A percentile compares a stretch with the other conserved stretches of the same genome.
Conservation (phyloP, 2,888 invertebrate species). For the Galerucella calmariensis region DNA sequence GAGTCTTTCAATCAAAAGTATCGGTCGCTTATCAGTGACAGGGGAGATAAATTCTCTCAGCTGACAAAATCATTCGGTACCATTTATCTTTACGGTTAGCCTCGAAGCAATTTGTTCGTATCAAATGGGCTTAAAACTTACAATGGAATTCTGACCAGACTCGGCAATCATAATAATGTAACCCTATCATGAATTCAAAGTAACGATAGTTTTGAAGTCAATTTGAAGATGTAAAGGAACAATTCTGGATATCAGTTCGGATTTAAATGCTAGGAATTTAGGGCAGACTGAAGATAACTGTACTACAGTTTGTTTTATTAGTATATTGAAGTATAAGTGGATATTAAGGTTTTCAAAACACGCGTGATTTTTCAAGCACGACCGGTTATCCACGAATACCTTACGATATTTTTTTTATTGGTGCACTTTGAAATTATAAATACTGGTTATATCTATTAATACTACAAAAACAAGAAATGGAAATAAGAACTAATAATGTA, state of each 20-base stretch:
- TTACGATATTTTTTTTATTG: no score
- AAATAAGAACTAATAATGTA: no score
- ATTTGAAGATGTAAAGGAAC: not conserved
- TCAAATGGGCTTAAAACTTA: not conserved
- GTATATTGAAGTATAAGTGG: no score
- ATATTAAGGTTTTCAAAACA: no score
- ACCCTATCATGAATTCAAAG: not conserved
- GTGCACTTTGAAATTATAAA: no score
- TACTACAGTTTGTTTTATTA: no score
- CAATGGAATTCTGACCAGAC: not conserved
- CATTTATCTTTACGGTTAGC: not conserved
- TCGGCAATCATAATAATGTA: not conserved
- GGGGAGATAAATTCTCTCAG: not conserved
- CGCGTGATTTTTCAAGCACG: no score
- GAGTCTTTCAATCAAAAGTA: slow-evolving; percentile 3
- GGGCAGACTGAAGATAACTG: no score
- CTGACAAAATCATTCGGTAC: slow-evolving; percentile 1
- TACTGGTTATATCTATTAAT: no score
- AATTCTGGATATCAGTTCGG: not conserved
- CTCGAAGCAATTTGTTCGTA: not conserved
- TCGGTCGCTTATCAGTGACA: not conserved
- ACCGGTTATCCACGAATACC: no score
- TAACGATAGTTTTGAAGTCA: not conserved
- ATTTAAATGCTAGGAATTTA: not conserved
- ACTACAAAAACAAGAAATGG: no score